Percentiles rank a stretch among this genome's conserved stretches.
phyloP scores from a whole-genome alignment of 64 coral and sea anemone genomes.

The Pachyseris speciosa region DNA sequence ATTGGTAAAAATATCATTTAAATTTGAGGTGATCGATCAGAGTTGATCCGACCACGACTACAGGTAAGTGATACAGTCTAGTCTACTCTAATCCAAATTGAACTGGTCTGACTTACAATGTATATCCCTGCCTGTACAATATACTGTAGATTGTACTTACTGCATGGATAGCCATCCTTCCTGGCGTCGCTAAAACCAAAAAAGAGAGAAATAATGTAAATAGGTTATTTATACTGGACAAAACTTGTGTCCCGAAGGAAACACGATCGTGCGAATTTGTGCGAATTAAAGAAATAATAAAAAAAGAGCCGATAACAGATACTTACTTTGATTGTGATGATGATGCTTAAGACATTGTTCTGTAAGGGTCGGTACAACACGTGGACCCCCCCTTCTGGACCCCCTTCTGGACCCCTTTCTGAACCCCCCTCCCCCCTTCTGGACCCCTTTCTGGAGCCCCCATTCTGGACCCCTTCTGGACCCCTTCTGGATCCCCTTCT shows the following conservation, averaged over 20 bases:
- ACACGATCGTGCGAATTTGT: background rate
- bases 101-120: slow-evolving; percentile 26
- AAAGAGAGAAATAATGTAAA: slow-evolving; percentile 17
- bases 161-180: slow-evolving; percentile 27
- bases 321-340: slow-evolving; percentile 43
- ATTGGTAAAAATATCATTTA: slow-evolving; percentile 42
- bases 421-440: too few relatives aligned
- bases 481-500: too few relatives aligned
- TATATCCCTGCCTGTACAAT: slow-evolving; percentile 9
- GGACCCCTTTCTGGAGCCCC: too few relatives aligned
- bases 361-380: too few relatives aligned
- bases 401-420: too few relatives aligned
- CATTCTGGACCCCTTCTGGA: too few relatives aligned
- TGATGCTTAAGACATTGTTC: slow-evolving; percentile 35
- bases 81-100: slow-evolving; percentile 8
- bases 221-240: slow-evolving; percentile 23
- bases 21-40: slow-evolving; percentile 40
- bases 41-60: slow-evolving; percentile 31
- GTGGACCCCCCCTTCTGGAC: too few relatives aligned
- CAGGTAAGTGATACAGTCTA: slow-evolving; percentile 40
- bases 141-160: slow-evolving; percentile 52
- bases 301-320: slow-evolving; percentile 29
- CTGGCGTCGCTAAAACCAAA: too few relatives aligned
- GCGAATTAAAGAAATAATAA: too few relatives aligned
- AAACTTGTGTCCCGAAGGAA: background rate